A percentile compares a stretch with the other conserved stretches of the same genome.
Conservation (phyloP, 2,888 invertebrate species). For the Cheilosia variabilis region DNA sequence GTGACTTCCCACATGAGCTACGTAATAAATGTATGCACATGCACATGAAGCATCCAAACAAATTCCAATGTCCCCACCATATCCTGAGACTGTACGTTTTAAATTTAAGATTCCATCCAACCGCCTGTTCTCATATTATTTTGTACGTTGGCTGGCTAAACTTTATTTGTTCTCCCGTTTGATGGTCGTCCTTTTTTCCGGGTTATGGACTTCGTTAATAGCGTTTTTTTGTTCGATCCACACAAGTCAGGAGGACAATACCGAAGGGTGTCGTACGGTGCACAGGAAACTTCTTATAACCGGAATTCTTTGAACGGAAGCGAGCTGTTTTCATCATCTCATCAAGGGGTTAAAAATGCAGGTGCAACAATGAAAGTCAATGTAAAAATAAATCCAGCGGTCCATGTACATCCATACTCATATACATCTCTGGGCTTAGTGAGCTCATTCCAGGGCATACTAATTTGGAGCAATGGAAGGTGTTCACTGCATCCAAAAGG, state of each 20-base stretch:
- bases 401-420: background rate
- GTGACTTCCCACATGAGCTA: constrained; percentile 3
- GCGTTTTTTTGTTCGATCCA: constrained; percentile 22
- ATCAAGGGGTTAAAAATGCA: constrained; percentile 29
- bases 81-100: background rate
- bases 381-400: constrained; percentile 15
- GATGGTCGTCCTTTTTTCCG: constrained; percentile 11
- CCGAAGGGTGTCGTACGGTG: constrained; percentile 20
- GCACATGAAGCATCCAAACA: background rate
- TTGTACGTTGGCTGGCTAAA: background rate
- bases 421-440: background rate
- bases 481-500: constrained; percentile 25
- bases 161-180: background rate
- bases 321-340: constrained; percentile 45
- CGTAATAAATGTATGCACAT: background rate
- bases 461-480: constrained; percentile 3
- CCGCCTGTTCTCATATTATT: background rate
- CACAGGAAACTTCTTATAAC: constrained; percentile 14
- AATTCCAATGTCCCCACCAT: constrained; percentile 17
- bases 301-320: constrained; percentile 16
- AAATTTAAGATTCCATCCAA: constrained; percentile 29
- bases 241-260: constrained; percentile 28
- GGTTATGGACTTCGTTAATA: constrained; percentile 46
- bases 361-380: constrained; percentile 12
- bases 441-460: background rate